Percentiles rank a stretch among this genome's conserved stretches.
Evolutionary conservation across 1,140 invertebrate genomes (phyloP).

Genomic region (Diachasmimorpha longicaudata): DNA sequence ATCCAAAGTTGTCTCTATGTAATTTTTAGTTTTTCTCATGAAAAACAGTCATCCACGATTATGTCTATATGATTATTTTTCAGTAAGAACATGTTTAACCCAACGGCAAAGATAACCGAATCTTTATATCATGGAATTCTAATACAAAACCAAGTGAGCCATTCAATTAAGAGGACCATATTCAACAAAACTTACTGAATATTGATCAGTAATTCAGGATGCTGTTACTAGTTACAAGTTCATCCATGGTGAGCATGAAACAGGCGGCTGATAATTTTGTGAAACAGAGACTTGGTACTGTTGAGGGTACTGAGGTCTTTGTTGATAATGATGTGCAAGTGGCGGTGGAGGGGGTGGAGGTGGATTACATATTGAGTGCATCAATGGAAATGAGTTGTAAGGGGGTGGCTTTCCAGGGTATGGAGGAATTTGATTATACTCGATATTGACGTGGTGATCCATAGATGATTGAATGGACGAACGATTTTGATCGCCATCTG

Average conservation of each 20-base stretch:
- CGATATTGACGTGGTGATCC: constrained; percentile 45
- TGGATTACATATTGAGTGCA: constrained; percentile 56
- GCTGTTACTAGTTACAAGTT: constrained; percentile 36
- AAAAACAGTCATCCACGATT: background rate
- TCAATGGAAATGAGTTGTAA: constrained; percentile 47
- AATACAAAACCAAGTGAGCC: background rate
- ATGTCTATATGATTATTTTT: background rate
- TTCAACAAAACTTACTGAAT: background rate
- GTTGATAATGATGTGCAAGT: constrained; percentile 41
- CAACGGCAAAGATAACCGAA: background rate
- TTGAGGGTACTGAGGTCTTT: constrained; percentile 39
- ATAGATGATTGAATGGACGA: constrained; percentile 42
- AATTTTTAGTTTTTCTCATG: too few species aligned
- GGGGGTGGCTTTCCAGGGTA: constrained; percentile 47
- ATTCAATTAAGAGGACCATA: background rate
- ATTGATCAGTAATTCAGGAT: background rate
- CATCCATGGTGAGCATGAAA: constrained; percentile 52
- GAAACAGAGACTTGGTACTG: constrained; percentile 51
- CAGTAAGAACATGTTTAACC: background rate
- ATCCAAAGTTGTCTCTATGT: background rate
- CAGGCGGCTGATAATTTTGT: constrained; percentile 48
- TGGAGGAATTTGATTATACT: constrained; percentile 47
- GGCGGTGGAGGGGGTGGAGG: constrained; percentile 46
- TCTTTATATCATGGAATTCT: background rate
- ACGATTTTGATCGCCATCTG: constrained; percentile 40